Base-by-base conservation (phyloP, 1,140 invertebrate genomes). In the Lepidurus packardi region DNA sequence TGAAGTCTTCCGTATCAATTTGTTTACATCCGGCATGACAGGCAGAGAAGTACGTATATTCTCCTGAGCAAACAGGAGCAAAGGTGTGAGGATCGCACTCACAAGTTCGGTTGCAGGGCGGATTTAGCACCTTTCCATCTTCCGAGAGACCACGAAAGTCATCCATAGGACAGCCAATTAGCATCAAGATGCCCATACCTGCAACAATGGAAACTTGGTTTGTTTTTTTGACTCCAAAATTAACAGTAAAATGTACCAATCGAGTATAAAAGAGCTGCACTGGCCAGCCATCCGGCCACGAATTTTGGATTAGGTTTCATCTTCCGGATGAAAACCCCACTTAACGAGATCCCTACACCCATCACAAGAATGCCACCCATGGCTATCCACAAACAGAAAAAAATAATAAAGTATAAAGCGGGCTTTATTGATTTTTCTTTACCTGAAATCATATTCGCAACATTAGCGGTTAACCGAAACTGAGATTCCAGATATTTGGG, bases 401-500 rank as follows among this genome's bases (percentile, higher is more conserved):
- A 79, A 34, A 34, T 8, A 77, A 53, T 44, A 16, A 79, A n/a
- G 11, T 78, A 65, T 16, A 65, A 16, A 65, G 6, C 13, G 34
- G 34, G 34, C 21, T 11, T 21, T 1, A 65, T 16, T 9, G 53
- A 7, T 45, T 24, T 13, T 42, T 74, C 86, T 88, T 86, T 86
- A 91, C 93, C 95, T 86, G 94, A 92, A 82, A 97, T 92, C 88
- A 96, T 91, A 83, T 94, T 96, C 47, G 95, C 94, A 82, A 93
- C 90, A 84, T 93, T 91, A 74, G 94, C 93, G 16, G 94, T 90
- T 82, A 96, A 86, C 79, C 93, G 88, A 86, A 97, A 97, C 88
- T 96, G 94, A 74, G 91, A 92, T 87, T 97, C 94, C 80, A 97
- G 86, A 85, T 96, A 97, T 85, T 97, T 97, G 75, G 95, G 95